Conservation (phyloP, 2,888 invertebrate genomes). For the Apotomis betuletana region DNA sequence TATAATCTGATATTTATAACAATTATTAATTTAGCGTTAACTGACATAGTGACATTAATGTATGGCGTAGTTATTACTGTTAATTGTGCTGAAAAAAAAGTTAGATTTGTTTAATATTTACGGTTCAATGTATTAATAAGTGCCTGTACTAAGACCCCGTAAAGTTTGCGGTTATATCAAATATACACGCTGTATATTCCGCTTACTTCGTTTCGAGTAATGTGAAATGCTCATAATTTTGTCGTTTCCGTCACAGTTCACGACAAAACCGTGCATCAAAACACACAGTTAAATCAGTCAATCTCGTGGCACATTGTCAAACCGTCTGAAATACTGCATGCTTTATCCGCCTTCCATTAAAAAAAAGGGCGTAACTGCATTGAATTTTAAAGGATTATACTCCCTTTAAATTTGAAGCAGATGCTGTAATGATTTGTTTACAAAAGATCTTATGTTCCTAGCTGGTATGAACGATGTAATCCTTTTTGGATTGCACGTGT, state of each 20-base stretch:
- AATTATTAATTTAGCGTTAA: too few species aligned
- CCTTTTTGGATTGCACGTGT: constrained; percentile 27
- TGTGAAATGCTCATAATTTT: not conserved
- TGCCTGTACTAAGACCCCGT: too few species aligned
- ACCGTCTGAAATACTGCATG: not conserved
- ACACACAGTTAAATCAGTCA: constrained; percentile 11
- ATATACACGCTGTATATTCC: too few species aligned
- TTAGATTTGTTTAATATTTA: too few species aligned
- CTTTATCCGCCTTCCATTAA: not conserved
- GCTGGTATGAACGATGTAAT: not conserved
- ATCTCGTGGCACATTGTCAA: not conserved
- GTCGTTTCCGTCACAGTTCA: not conserved
- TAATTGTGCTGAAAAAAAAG: too few species aligned
- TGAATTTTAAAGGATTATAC: not conserved
- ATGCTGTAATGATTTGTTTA: not conserved
- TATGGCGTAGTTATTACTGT: too few species aligned
- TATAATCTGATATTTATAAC: too few species aligned
- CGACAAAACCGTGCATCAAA: not conserved
- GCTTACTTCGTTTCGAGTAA: too few species aligned
- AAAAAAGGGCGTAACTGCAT: not conserved
- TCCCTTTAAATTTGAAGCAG: not conserved
- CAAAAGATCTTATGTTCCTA: not conserved
- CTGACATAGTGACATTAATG: too few species aligned
- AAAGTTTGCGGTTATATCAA: too few species aligned
- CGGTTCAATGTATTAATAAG: too few species aligned